Evolutionary conservation across 2,888 invertebrate species (phyloP).

Genomic region (Ophion ellenae): DNA sequence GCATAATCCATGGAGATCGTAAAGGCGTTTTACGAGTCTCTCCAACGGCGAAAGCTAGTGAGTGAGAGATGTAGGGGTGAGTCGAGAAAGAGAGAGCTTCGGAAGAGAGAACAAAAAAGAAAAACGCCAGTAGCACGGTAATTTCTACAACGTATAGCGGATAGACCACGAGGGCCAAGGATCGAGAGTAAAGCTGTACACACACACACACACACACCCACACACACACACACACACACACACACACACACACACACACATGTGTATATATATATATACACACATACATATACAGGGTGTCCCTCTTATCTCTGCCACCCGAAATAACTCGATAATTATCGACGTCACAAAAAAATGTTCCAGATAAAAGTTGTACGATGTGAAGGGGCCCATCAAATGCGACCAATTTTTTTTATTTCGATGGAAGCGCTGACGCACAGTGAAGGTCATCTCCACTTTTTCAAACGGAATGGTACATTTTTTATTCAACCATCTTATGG

Average conservation of each 20-base stretch:
- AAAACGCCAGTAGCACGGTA: conserved; percentile 62
- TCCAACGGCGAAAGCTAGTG: conserved; percentile 39
- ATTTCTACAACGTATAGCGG: conserved; percentile 64
- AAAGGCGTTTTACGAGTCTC: conserved; percentile 72
- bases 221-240: neutral
- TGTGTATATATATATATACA: conserved; percentile 14
- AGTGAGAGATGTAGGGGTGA: conserved; percentile 23
- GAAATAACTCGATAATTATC: too few relatives aligned
- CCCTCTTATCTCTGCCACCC: too few relatives aligned
- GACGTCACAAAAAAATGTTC: too few relatives aligned
- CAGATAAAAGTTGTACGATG: too few relatives aligned
- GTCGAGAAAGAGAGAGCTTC: conserved; percentile 29
- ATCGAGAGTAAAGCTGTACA: conserved; percentile 53
- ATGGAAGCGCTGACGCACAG: too few relatives aligned
- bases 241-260: neutral
- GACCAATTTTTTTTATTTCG: too few relatives aligned
- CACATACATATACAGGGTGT: neutral
- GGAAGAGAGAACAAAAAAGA: conserved; percentile 14
- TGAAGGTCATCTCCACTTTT: too few relatives aligned
- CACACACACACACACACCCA: conserved; percentile 1
- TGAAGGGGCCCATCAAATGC: too few relatives aligned
- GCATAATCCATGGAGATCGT: conserved; percentile 73
- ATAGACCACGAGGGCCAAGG: conserved; percentile 40
- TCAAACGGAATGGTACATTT: too few relatives aligned
- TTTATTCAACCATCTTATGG: too few relatives aligned